Base-by-base conservation (phyloP, 2,113 vertebrate species). In the Dromaius novaehollandiae region DNA sequence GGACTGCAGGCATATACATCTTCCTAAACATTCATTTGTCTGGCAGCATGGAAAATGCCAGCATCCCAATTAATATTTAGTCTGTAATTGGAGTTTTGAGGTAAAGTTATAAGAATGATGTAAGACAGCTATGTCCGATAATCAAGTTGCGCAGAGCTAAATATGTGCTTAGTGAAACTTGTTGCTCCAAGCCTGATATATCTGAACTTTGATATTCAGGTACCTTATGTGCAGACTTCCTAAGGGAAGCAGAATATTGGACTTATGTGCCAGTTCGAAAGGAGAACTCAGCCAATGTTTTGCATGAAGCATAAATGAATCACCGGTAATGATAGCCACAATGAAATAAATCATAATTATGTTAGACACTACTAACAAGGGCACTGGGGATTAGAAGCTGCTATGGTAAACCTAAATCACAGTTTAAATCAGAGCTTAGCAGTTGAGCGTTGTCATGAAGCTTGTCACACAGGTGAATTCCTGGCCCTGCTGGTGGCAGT, bases 1-100 rank as follows among this genome's bases (percentile, higher is more conserved):
- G 61, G 25, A 89, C 36, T 81, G 17, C 2, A 91, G 44, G 26
- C 75, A 70, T 79, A 65, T 84, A 76, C 32, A 75, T 88, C 71
- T 64, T 96, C 69, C 68, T 97, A 79, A 96, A 80, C 7, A 42
- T 76, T 74, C 22, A 61, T 92, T 91, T 85, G 18, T 70, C 55
- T 87, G 53, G 40, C 26, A 94, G 76, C n/a, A 76, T 25, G 40
- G 20, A 96, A 96, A 96, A 96, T 90, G 70, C 56, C 93, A 97
- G 25, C 66, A 88, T 83, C 19, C 86, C 56, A 92, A 73, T 95
- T 95, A 95, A 89, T 95, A 77, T 28, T 81, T 77, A 38, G 22
- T 79, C 91, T 92, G 28, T 56, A 91, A 85, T 28, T 90, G 30
- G 18, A 79, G 32, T 88, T 92, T 93, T 93, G 90, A 95, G 34